Evolutionary conservation across 2,888 invertebrate genomes (phyloP).

Genomic region (Branchipolynoe longqiensis): DNA sequence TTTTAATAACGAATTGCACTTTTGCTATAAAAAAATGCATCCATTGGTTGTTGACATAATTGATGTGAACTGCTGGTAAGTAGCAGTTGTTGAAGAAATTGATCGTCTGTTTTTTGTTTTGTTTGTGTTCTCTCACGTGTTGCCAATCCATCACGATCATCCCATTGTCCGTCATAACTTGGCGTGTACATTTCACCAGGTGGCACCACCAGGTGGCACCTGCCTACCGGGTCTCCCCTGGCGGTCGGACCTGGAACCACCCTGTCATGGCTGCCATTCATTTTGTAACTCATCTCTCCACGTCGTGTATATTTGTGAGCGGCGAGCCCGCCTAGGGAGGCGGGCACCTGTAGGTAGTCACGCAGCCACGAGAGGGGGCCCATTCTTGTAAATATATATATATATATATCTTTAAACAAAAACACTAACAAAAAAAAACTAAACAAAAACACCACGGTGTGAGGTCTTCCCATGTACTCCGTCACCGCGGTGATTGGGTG

Average conservation of each 20-base stretch:
- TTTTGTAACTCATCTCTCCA: conserved; percentile 13
- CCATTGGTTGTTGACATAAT: conserved; percentile 27
- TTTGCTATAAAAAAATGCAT: conserved; percentile 8
- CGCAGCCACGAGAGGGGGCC: neutral
- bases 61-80: conserved; percentile 5
- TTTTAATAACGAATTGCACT: neutral
- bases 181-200: neutral
- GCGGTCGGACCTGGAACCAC: neutral
- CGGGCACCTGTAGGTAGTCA: neutral
- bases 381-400: neutral
- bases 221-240: conserved; percentile 19
- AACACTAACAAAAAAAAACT: too few species aligned
- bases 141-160: conserved; percentile 16
- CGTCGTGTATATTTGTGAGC: conserved; percentile 12
- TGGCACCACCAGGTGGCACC: neutral
- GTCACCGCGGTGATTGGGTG: too few species aligned
- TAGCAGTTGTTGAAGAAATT: conserved; percentile 20
- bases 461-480: too few species aligned
- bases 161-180: neutral
- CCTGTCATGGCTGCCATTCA: conserved; percentile 8
- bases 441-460: too few species aligned
- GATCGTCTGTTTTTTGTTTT: neutral
- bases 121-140: too few species aligned
- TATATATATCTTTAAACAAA: too few species aligned
- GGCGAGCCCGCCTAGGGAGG: neutral